Conservation (phyloP, 30 jellyfish, hydroid and myxozoan species). For the Cassiopea xamachana region DNA sequence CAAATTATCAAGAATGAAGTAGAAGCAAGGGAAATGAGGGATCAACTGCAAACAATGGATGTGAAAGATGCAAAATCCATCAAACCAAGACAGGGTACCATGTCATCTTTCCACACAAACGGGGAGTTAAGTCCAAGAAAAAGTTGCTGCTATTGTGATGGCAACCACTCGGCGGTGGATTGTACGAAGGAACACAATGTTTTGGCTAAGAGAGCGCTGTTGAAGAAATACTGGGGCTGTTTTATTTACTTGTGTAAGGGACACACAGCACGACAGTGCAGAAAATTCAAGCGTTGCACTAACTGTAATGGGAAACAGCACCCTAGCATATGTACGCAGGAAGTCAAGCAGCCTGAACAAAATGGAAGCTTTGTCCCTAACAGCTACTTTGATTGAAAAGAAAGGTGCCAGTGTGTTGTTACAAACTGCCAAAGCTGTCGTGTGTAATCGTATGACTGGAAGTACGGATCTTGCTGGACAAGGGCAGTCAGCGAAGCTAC, state of each 20-base stretch:
- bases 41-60: not conserved
- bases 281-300: not conserved
- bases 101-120: not conserved
- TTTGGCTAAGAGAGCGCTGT: not conserved
- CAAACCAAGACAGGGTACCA: not conserved
- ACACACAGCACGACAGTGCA: not conserved
- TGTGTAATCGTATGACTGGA: constrained; percentile 10
- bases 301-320: not conserved
- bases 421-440: constrained; percentile 60
- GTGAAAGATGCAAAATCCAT: not conserved
- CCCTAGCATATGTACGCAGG: not conserved
- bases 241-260: not conserved
- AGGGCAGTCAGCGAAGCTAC: constrained; percentile 59
- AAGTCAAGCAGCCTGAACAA: not conserved
- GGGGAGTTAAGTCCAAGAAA: not conserved
- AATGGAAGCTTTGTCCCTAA: not conserved
- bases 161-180: not conserved
- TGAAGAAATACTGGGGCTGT: not conserved
- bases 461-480: constrained; percentile 44
- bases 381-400: not conserved
- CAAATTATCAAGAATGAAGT: constrained; percentile 47
- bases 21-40: constrained; percentile 68
- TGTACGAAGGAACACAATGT: not conserved
- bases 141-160: not conserved
- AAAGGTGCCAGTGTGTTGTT: constrained; percentile 28